Conservation (phyloP, 2,797 vertebrate genomes). For the Triplophysa bombifrons region DNA sequence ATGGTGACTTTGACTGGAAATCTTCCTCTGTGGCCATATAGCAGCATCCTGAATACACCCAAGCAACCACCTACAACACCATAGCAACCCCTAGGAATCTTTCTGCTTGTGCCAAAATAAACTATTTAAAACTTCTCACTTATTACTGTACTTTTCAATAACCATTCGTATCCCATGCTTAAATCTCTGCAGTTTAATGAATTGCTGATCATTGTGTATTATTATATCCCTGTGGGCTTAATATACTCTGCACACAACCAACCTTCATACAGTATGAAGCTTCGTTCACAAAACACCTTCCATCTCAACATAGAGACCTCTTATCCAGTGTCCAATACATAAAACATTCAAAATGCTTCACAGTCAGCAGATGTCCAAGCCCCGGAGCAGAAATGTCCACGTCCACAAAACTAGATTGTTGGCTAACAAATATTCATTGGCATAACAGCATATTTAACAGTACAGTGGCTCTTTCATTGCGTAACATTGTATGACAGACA, state of each 20-base stretch:
- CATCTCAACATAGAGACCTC: constrained; percentile 40
- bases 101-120: too few species aligned
- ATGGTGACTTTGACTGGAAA: too few species aligned
- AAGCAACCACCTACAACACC: too few species aligned
- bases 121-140: background rate
- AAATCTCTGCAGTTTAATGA: background rate
- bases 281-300: constrained; percentile 36
- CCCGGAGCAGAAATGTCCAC: constrained; percentile 25
- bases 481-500: background rate
- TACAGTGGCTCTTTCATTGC: constrained; percentile 3
- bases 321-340: constrained; percentile 51
- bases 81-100: too few species aligned
- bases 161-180: background rate
- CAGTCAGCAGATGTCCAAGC: constrained; percentile 30
- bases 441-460: constrained; percentile 5
- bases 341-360: constrained; percentile 47
- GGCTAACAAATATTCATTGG: constrained; percentile 21
- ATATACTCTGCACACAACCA: constrained; percentile 19
- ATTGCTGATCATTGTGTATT: constrained; percentile 7
- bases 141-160: background rate
- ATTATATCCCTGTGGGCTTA: background rate
- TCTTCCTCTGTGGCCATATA: too few species aligned
- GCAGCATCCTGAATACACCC: too few species aligned
- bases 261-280: constrained; percentile 17
- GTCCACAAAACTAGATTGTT: constrained; percentile 1